Evolutionary conservation across 2,113 vertebrate species (phyloP).

Genomic region (Paratilapia polleni): DNA sequence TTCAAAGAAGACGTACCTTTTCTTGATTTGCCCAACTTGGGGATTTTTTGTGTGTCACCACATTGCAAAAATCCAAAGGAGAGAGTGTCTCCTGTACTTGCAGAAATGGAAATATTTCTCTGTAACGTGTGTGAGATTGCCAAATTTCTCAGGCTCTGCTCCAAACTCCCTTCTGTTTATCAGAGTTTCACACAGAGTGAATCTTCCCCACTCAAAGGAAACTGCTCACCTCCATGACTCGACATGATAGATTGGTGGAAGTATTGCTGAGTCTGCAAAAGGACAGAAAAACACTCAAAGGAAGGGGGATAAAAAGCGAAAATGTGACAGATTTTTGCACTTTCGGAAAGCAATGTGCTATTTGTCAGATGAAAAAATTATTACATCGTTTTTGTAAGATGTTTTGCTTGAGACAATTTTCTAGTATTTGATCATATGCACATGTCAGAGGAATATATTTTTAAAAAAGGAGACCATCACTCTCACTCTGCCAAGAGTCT

Average conservation of each 20-base stretch:
- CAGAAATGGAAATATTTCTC: slow-evolving; percentile 6
- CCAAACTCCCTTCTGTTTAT: slow-evolving; percentile 36
- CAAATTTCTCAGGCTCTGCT: slow-evolving; percentile 32
- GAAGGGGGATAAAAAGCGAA: background rate
- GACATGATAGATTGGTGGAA: slow-evolving; percentile 13
- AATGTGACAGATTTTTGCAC: slow-evolving; percentile 21
- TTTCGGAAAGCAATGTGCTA: background rate
- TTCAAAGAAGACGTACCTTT: slow-evolving; percentile 12
- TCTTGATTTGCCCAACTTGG: background rate
- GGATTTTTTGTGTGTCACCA: slow-evolving; percentile 14
- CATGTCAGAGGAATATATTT: slow-evolving; percentile 14
- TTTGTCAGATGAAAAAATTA: slow-evolving; percentile 3
- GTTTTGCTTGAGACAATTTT: background rate
- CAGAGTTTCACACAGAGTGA: slow-evolving; percentile 16
- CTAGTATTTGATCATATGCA: slow-evolving; percentile 6
- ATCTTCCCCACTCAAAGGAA: slow-evolving; percentile 19
- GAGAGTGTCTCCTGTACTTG: slow-evolving; percentile 8
- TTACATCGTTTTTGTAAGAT: slow-evolving; percentile 4
- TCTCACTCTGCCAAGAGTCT: slow-evolving; percentile 28
- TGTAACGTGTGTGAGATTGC: slow-evolving; percentile 12
- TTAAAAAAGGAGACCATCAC: background rate
- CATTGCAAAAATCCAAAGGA: slow-evolving; percentile 12
- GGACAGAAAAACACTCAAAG: background rate
- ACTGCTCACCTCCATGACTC: background rate
- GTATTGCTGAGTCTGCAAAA: slow-evolving; percentile 32